These are phyloP conservation scores for Siphlonurus alternatus DNA, from an alignment of 2,888 invertebrate species.

Conservation along the genomic window DNA sequence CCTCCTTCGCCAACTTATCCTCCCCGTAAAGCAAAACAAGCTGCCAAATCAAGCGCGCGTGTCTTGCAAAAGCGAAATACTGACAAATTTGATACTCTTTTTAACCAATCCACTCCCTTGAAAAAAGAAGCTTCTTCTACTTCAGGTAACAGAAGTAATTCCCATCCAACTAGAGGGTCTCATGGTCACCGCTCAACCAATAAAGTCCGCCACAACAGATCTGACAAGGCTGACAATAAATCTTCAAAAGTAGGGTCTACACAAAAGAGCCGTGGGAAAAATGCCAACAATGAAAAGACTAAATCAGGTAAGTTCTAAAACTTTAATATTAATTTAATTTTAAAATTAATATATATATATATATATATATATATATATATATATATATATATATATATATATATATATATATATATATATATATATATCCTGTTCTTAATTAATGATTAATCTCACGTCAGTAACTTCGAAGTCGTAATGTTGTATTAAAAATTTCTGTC, in stretches of 20 bases:
- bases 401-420: too few species aligned
- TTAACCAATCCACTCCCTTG: slow-evolving; percentile 32
- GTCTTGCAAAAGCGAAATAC: slow-evolving; percentile 7
- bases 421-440: too few species aligned
- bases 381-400: too few species aligned
- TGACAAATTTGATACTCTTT: slow-evolving; percentile 43
- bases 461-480: too few species aligned
- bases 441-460: too few species aligned
- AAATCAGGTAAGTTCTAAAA: too few species aligned
- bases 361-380: too few species aligned
- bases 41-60: slow-evolving; percentile 10
- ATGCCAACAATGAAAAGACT: too few species aligned
- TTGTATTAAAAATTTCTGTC: too few species aligned
- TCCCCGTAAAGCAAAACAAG: slow-evolving; percentile 9
- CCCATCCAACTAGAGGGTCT: background rate
- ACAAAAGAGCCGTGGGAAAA: background rate
- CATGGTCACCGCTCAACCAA: background rate
- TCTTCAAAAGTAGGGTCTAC: background rate
- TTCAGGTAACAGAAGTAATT: background rate
- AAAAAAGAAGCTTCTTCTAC: background rate
- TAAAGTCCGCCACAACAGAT: background rate
- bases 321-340: too few species aligned
- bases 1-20: background rate
- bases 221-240: background rate
- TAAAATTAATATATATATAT: too few species aligned